Evolutionary conservation across 2,888 invertebrate species (phyloP).

Genomic region (Hypsopygia costalis): DNA sequence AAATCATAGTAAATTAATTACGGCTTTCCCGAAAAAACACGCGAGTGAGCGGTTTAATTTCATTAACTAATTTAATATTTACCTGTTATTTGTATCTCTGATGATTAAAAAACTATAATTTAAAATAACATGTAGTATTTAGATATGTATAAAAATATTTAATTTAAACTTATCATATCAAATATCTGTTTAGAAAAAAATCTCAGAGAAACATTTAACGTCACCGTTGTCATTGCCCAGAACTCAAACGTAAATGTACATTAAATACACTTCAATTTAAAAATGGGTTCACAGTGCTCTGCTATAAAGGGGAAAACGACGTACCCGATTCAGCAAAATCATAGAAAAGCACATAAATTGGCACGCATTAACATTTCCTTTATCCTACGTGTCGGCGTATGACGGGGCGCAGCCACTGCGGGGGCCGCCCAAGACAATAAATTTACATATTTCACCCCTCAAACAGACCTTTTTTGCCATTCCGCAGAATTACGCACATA

Average conservation of each 20-base stretch:
- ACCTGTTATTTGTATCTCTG: no score
- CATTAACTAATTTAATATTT: no score
- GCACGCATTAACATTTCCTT: conserved; percentile 79
- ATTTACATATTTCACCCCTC: conserved; percentile 81
- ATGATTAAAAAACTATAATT: no score
- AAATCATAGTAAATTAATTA: no score
- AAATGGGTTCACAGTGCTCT: conserved; percentile 47
- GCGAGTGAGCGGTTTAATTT: no score
- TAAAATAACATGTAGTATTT: no score
- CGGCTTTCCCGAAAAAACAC: no score
- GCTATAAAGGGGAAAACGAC: conserved; percentile 67
- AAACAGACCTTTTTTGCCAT: conserved; percentile 81
- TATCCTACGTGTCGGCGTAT: conserved; percentile 79
- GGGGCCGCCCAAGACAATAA: conserved; percentile 79
- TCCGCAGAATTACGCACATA: conserved; percentile 80
- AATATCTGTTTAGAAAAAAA: no score
- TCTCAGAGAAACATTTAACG: no score
- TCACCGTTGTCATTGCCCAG: no score
- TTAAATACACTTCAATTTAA: conserved; percentile 45
- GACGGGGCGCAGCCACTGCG: conserved; percentile 61
- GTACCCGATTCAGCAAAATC: conserved; percentile 77
- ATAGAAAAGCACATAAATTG: conserved; percentile 81
- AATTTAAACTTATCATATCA: no score
- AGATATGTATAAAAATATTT: no score
- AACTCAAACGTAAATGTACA: conserved; percentile 6